Evolutionary conservation across 2,113 vertebrate genomes (phyloP), one percentile per base, ranked within the genome.

Genomic region (Pteronura brasiliensis): DNA sequence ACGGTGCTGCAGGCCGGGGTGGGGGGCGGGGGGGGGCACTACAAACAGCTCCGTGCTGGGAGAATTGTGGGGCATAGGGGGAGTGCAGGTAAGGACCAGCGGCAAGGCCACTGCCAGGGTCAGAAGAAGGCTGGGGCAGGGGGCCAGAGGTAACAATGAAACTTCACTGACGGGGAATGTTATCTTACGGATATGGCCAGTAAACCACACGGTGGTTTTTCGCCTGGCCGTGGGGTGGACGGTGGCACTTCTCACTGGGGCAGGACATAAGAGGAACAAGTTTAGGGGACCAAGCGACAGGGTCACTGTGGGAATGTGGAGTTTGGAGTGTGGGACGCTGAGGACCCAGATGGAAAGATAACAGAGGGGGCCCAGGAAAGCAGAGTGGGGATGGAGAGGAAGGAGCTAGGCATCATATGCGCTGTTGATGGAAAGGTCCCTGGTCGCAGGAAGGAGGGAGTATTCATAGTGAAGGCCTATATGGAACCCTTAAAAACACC

Each of bases 191-290:
- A 36, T 4, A 49, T 1, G 49, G 13, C 21, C 36, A 15, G 34
- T 27, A 11, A 44, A 47, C 49, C 47, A 71, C 49, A 55, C 0
- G 2, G 18, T 1, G 10, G 29, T 31, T 59, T n/a, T 52, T 36
- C 12, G 49, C 9, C 17, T 21, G 42, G n/a, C 52, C 15, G 3
- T 0, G 3, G 4, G 13, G 21, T n/a, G 15, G 10, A 52, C 4
- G 39, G 47, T 44, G 55, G n/a, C 6, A 4, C 20, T 34, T 49
- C 63, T 57, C 52, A 5, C 31, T 6, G 52, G 55, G 61, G 4
- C n/a, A 63, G 86, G 34, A 49, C 7, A 7, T n/a, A 34, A 23
- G 10, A 44, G 82, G 27, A 59, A 39, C 5, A 44, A 59, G 47
- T 96, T n/a, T 69, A 39, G 74, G 44, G 57, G 31, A 47, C 52